Evolutionary conservation across 2,113 vertebrate species (phyloP).

Genomic region (Cynopterus brachyotis): DNA sequence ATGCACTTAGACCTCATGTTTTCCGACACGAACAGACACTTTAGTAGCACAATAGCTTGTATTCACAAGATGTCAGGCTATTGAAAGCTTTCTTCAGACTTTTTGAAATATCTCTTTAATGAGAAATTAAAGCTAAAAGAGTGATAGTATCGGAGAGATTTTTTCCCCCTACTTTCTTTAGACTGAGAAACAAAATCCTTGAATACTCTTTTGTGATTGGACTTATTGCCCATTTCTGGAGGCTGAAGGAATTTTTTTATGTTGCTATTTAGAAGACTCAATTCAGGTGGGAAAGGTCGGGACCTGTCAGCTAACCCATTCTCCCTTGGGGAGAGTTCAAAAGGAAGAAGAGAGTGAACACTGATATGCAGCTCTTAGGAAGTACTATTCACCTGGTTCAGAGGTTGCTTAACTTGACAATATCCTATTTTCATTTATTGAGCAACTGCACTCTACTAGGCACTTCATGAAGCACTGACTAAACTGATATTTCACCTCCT

Average conservation of each 20-base stretch:
- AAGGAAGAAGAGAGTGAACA: slow-evolving; percentile 67
- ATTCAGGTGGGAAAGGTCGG: slow-evolving; percentile 69
- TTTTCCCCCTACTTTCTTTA: slow-evolving; percentile 54
- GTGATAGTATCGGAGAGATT: slow-evolving; percentile 76
- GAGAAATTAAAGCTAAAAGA: slow-evolving; percentile 82
- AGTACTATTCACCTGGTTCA: not conserved
- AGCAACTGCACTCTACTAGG: not conserved
- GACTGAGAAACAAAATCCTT: slow-evolving; percentile 82
- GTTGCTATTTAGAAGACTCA: slow-evolving; percentile 65
- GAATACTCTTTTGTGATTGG: slow-evolving; percentile 80
- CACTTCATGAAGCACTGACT: not conserved
- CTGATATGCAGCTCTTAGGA: not conserved
- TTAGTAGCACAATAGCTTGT: slow-evolving; percentile 79
- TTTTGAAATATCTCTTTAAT: slow-evolving; percentile 77
- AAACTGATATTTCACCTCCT: slow-evolving; percentile 20
- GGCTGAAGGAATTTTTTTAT: slow-evolving; percentile 66
- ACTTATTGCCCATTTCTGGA: slow-evolving; percentile 65
- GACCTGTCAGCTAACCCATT: slow-evolving; percentile 70
- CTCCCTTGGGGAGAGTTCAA: slow-evolving; percentile 60
- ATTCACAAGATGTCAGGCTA: slow-evolving; percentile 78
- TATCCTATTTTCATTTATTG: slow-evolving; percentile 15
- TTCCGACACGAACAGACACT: slow-evolving; percentile 79
- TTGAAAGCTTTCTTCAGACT: slow-evolving; percentile 78
- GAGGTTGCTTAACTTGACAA: not conserved
- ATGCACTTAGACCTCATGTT: slow-evolving; percentile 54